Evolutionary conservation across 2,113 vertebrate species (phyloP).

Genomic region (Nesogale talazaci): DNA sequence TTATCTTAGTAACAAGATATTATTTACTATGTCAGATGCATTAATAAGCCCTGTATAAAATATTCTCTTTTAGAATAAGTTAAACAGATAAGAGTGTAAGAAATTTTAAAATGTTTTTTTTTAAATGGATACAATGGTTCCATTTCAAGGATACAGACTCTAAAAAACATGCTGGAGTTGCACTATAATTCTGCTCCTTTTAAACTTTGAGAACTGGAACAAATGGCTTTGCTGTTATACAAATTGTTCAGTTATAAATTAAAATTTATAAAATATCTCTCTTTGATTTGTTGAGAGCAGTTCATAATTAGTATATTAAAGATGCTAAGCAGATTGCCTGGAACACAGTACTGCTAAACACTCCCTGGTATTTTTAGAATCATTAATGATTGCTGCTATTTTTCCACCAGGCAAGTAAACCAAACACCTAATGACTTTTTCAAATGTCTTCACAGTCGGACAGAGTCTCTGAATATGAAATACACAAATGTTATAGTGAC

Average conservation of each 20-base stretch:
- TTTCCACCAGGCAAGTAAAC: background rate
- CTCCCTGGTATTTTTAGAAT: background rate
- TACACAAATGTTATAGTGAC: background rate
- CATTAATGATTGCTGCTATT: background rate
- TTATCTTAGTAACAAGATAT: too few relatives aligned
- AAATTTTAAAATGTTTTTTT: too few relatives aligned
- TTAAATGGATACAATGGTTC: background rate
- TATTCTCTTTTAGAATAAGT: background rate
- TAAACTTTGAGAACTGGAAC: background rate
- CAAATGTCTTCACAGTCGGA: background rate
- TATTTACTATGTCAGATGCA: background rate
- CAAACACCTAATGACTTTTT: background rate
- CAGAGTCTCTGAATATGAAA: background rate
- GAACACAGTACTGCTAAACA: too few relatives aligned
- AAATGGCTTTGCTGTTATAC: background rate
- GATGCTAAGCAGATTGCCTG: background rate
- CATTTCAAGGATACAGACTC: accelerated
- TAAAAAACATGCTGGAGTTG: background rate
- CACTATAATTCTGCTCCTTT: background rate
- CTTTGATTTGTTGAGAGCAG: background rate
- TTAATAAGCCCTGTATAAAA: background rate
- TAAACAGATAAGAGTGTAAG: background rate
- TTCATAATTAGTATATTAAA: background rate
- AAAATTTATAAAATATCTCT: background rate
- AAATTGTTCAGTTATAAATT: background rate